Evolutionary conservation across 2,797 vertebrate species (phyloP), one percentile per base, ranked within the genome.

Genomic region (Potorous gilbertii): DNA sequence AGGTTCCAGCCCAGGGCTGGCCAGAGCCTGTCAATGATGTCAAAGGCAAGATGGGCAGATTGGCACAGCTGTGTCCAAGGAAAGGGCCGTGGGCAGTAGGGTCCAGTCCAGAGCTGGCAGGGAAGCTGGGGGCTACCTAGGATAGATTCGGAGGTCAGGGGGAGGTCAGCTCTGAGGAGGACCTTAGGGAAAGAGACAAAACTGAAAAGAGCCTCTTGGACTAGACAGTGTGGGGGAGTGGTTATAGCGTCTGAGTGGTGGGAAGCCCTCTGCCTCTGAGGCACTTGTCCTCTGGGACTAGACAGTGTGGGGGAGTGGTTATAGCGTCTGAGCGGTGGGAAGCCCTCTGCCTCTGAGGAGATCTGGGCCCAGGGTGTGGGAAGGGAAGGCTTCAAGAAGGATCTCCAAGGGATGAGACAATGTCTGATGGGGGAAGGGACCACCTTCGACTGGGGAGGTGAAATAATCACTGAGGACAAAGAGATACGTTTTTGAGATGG

Each of bases 1-100:
- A 94, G 94, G 95, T 91, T 96, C 90, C 91, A 94, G 55, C 93
- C 94, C 93, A 34, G n/a, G 94, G 81, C 55, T 50, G 66, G 93
- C 40, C 74, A 87, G 40, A 87, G 40, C 40, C 74, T 50, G 40
- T 87, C 66, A 81, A 46, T 81, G 66, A 81, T 81, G 66, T 81
- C 66, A 81, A 81, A 81, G 66, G 66, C 74, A 87, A 54, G 90
- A 27, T 4, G 29, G 28, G 52, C 52, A 31, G 52, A 13, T 54
- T 54, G 52, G 52, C 28, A 81, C 40, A 24, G 40, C 6, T 46
- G 74, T 24, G 74, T 9, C 10, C 3, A 3, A 4, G 40, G 74
- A 87, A 46, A n/a, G 74, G 40, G 74, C 16, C 66, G n/a, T 9
- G 62, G 57, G 29, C 57, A 59, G 10, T 12, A 31, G 56, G 29